Conservation (phyloP, 2,888 invertebrate species). For the Malacosoma neustria region DNA sequence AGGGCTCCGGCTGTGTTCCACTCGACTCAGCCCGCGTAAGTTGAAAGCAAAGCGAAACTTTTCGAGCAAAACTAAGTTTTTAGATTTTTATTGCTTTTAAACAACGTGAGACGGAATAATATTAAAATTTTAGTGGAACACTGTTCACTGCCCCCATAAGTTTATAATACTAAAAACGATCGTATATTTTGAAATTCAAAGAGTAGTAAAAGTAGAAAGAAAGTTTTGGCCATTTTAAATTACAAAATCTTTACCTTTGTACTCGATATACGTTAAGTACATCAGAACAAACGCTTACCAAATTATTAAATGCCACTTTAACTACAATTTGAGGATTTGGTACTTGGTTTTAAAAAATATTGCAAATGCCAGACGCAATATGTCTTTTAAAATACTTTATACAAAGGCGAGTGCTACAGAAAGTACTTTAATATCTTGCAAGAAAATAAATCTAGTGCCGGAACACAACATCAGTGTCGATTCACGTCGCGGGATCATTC, state of each 20-base stretch:
- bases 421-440: neutral
- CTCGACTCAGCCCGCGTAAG: constrained; percentile 45
- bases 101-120: constrained; percentile 66
- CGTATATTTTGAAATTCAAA: constrained; percentile 2
- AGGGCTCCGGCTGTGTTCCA: constrained; percentile 53
- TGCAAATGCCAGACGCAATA: too few relatives aligned
- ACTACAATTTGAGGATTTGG: too few relatives aligned
- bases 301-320: too few relatives aligned
- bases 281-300: too few relatives aligned
- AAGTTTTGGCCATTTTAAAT: too few relatives aligned
- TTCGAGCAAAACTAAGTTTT: constrained; percentile 59
- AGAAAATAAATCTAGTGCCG: neutral
- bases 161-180: constrained; percentile 4
- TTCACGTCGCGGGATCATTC: constrained; percentile 50
- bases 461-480: constrained; percentile 24
- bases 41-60: constrained; percentile 61
- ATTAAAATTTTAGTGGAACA: constrained; percentile 49
- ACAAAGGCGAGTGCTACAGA: neutral
- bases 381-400: too few relatives aligned
- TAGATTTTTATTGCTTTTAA: constrained; percentile 69
- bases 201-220: too few relatives aligned
- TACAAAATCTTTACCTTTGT: too few relatives aligned
- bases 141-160: constrained; percentile 17
- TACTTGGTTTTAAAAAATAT: too few relatives aligned
- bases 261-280: too few relatives aligned